Evolutionary conservation across 1,140 invertebrate species (phyloP), one percentile per base, ranked within the genome.

Genomic region (Listronotus bonariensis): DNA sequence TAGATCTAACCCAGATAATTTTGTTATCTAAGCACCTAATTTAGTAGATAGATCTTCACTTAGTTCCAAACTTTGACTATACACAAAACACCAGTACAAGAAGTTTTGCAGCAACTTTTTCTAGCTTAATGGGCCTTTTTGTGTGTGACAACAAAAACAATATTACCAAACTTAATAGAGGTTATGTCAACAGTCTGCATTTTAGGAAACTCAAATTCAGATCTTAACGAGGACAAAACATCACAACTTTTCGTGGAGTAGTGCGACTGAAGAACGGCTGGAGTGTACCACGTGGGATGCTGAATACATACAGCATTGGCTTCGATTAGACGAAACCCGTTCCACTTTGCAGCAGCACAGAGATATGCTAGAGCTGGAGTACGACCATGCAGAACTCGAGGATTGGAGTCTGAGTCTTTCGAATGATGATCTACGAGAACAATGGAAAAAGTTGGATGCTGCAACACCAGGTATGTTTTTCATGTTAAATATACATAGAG

Each of bases 361-460:
- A 65, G 87, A 88, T 73, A 75, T 88, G 49, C 80, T 88, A 36
- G 87, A 89, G 72, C 79, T 89, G 67, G 87, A 89, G 74, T 90
- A 90, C 71, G 88, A 90, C 73, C 83, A 85, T 67, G 85, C 88
- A 6, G 89, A 91, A 77, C 76, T 91, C 53, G 89, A 91, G 79
- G 89, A 91, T 73, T 91, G 89, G 89, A 90, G 87, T 74, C 83
- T 91, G 75, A 87, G 86, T 40, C 73, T 89, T 40, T 89, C 88
- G 4, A 86, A 82, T 60, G 88, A 89, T 73, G 87, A 89, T 76
- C 76, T 87, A 51, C 80, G 80, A 68, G 82, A 85, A 66, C 72
- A 67, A 73, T 81, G 67, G 63, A 76, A 74, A 46, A 67, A 68
- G 41, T 34, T 68, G 1, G 72, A 73, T 17, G 71, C 59, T 10